Conservation (phyloP, 2,888 invertebrate genomes). For the Lysandra bellargus region DNA sequence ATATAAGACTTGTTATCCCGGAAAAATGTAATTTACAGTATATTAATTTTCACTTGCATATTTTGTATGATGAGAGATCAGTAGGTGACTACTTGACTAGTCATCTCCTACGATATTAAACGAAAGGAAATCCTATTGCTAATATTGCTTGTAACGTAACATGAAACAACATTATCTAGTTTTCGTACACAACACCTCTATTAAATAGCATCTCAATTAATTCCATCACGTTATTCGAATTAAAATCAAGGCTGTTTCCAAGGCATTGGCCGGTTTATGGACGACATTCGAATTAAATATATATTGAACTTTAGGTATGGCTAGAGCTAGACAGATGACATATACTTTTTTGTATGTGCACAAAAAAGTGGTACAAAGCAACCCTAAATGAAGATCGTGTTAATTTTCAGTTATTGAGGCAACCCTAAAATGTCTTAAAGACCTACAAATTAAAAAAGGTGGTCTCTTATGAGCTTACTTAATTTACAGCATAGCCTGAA, state of each 20-base stretch:
- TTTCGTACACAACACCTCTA: not conserved
- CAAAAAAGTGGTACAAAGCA: not conserved
- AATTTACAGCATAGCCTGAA: too few species aligned
- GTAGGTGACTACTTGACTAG: not conserved
- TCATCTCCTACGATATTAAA: not conserved
- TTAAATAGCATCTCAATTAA: constrained; percentile 12
- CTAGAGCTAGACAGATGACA: constrained; percentile 14
- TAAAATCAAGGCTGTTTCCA: constrained; percentile 19
- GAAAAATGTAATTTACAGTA: too few species aligned
- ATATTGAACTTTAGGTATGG: not conserved
- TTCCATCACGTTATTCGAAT: constrained; percentile 27
- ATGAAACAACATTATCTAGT: not conserved
- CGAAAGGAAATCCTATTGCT: not conserved
- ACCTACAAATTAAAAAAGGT: too few species aligned
- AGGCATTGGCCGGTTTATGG: constrained; percentile 28
- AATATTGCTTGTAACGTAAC: not conserved
- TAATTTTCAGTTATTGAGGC: too few species aligned
- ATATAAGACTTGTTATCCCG: too few species aligned
- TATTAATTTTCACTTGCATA: too few species aligned
- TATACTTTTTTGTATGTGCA: not conserved
- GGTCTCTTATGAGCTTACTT: too few species aligned
- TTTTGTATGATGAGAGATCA: too few species aligned
- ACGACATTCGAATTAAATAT: not conserved
- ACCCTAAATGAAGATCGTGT: not conserved
- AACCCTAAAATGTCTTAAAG: not conserved